Evolutionary conservation across 2,888 invertebrate genomes (phyloP), one percentile per base, ranked within the genome.

Genomic region (Cyrtodaria siliqua): DNA sequence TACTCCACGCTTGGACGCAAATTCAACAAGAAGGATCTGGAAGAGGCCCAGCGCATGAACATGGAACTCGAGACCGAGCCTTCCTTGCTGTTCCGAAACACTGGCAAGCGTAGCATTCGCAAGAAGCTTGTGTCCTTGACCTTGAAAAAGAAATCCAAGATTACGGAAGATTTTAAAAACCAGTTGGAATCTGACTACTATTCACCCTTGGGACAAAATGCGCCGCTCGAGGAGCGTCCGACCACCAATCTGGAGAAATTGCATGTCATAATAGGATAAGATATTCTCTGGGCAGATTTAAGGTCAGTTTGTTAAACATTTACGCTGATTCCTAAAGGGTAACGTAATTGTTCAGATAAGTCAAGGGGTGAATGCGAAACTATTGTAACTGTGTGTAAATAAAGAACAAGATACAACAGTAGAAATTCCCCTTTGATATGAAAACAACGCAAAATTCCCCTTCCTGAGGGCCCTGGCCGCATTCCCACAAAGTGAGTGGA

Each of bases 221-320:
- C 98, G 0, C 97, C 99, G 97, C 93, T 99, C 76, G 99, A 99
- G 91, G 97, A 99, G 42, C 94, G 99, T 62, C 99, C 99, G 2
- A 99, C 99, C 4, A 98, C 98, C 9, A 99, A 99, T 93, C 94
- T 99, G 87, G 99, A 99, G 93, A 99, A 99, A 93, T 94, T 99
- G 4, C 99, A 99, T 93, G 99, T 99, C 90, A 99, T 99, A 84
- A 99, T 99, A 79, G 99, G 99, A 0, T 91, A 93, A 92, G 99
- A 99, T 47, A 99, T 99, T 87, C 94, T 99, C 40, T 94, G 99
- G 55, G 99, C 99, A 0, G 99, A 99, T 93, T 94, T 99, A 47
- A 95, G 97, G 97, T 97, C 93, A 33, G 26, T 47, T 4, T 20
- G 9, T 40, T 23, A 38, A 20, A 4, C 38, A 38, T n/a, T n/a